A percentile compares a stretch with the other conserved stretches of the same genome.
Evolutionary conservation across 2,797 vertebrate species (phyloP).

Genomic region (Meriones psammophilus): DNA sequence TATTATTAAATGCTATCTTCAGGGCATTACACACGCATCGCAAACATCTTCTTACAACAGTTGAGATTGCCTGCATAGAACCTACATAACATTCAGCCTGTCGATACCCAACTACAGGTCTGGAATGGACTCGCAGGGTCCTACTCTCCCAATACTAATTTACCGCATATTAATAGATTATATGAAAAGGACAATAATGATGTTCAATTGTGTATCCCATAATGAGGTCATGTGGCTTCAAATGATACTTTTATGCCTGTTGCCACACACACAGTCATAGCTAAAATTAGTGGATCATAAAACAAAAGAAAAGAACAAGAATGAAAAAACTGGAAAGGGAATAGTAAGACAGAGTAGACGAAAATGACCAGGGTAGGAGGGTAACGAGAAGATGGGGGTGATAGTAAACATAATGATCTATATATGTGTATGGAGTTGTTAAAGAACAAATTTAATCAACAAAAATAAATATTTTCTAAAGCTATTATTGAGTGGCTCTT

Average conservation of each 20-base stretch:
- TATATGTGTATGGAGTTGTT: neutral
- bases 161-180: neutral
- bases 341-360: neutral
- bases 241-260: neutral
- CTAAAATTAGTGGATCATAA: neutral
- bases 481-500: neutral
- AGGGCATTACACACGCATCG: neutral
- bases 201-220: neutral
- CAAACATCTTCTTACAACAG: no score
- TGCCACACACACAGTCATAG: neutral
- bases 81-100: neutral
- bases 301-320: neutral
- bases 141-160: neutral
- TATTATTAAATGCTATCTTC: neutral
- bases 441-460: neutral
- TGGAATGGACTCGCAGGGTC: no score
- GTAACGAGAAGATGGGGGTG: no score
- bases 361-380: no score
- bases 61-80: neutral
- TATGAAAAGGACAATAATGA: neutral
- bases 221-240: neutral
- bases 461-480: neutral
- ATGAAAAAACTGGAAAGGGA: neutral
- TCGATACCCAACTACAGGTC: no score
- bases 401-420: neutral